Percentiles rank a stretch among this genome's conserved stretches.
Evolutionary conservation across 2,113 vertebrate genomes (phyloP).

Genomic region (Elgaria multicarinata): DNA sequence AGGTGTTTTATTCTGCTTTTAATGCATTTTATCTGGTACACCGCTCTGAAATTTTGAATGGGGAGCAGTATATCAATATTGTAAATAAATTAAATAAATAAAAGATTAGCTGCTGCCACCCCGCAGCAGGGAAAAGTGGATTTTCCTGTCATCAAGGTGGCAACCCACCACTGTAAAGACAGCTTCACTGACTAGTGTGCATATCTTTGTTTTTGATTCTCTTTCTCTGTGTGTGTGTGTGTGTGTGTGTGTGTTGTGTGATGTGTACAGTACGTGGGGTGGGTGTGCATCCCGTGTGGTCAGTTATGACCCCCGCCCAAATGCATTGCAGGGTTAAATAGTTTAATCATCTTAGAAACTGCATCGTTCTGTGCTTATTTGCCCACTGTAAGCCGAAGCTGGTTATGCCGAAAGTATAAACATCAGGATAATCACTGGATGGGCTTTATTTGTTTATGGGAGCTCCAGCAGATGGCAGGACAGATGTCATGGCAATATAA

Average conservation of each 20-base stretch:
- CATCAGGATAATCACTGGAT: constrained; percentile 63
- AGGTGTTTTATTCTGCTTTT: no score
- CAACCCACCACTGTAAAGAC: no score
- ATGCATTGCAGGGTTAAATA: background rate
- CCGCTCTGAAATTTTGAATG: no score
- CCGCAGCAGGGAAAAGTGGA: no score
- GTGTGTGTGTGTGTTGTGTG: background rate
- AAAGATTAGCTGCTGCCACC: no score
- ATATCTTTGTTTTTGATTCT: background rate
- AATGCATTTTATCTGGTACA: no score
- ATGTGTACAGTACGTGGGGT: no score
- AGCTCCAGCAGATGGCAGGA: constrained; percentile 75
- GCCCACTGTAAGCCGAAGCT: constrained; percentile 42
- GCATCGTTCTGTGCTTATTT: constrained; percentile 42
- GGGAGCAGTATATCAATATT: no score
- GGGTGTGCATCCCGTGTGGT: background rate
- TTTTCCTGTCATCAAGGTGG: no score
- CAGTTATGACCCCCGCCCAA: background rate
- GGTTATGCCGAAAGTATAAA: constrained; percentile 57
- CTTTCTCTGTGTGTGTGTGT: no score
- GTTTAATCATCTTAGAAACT: background rate
- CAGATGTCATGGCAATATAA: constrained; percentile 79
- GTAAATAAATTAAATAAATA: no score
- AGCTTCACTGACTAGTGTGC: no score
- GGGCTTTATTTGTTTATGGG: constrained; percentile 66